Evolutionary conservation across 2,113 vertebrate species (phyloP).

Genomic region (Rhineura floridana): DNA sequence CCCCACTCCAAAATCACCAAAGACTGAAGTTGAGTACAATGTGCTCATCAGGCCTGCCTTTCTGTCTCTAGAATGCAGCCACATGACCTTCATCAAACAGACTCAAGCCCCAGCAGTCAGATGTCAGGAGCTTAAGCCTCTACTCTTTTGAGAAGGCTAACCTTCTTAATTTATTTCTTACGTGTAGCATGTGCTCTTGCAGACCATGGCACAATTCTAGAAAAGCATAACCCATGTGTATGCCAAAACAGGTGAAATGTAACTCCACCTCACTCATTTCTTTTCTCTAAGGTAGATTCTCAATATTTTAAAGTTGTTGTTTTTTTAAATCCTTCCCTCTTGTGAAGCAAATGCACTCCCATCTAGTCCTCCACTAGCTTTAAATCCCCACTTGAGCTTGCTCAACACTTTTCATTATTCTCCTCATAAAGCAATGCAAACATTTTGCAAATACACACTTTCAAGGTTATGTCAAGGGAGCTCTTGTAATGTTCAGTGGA

Average conservation of each 20-base stretch:
- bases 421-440: constrained; percentile 49
- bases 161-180: constrained; percentile 11
- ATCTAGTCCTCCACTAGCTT: constrained; percentile 40
- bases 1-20: background rate
- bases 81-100: constrained; percentile 1
- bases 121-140: background rate
- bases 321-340: background rate
- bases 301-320: background rate
- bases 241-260: background rate
- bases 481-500: constrained; percentile 53
- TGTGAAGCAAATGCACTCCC: background rate
- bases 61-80: background rate
- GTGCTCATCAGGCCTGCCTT: background rate
- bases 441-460: constrained; percentile 39
- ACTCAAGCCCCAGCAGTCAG: background rate
- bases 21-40: background rate
- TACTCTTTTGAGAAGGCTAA: background rate
- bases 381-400: constrained; percentile 52
- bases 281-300: background rate
- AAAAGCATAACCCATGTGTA: background rate
- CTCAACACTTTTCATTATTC: constrained; percentile 52
- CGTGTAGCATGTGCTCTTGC: background rate
- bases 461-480: constrained; percentile 57
- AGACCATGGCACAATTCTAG: background rate
- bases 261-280: background rate